Base-by-base conservation (phyloP, 2,113 vertebrate genomes). In the Abramis brama region DNA sequence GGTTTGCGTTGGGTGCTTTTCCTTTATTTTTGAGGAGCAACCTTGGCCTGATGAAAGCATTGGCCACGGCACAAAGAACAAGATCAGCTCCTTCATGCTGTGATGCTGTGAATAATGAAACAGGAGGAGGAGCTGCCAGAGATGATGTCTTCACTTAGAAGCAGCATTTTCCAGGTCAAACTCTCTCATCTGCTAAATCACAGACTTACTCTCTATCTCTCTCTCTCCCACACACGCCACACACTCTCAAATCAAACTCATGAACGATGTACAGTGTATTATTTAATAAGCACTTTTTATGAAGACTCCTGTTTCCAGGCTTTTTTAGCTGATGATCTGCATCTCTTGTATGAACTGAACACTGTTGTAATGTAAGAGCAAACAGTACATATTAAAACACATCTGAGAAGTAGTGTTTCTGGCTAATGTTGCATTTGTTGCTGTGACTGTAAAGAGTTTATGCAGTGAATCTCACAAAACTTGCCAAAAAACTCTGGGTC, bases 381-480 rank as follows among this genome's bases (percentile, higher is more conserved):
- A 83, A 90, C 91, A 93, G 86, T 93, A 93, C 91, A 92, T 93
- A 95, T 89, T 93, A 94, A 95, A 93, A 93, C 91, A 89, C 57
- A 86, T 90, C 86, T 85, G 13, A 70, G 64, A 79, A 86, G 21
- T 64, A 17, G 50, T 45, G 50, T 50, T 79, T 30, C 33, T 83
- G 73, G 47, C 9, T 87, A 52, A 76, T 25, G 55, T 45, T 76
- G 43, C 23, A 57, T 71, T 39, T 77, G 43, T 79, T 25, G 33
- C 79, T 45, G 55, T 45, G 8, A 66, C 19, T 62, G 15, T 30
- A 1, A 9, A 10, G 43, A 10, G 11, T n/a, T 52, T 13, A 8
- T 27, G 1, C 23, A 39, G 55, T 43, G 36, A 79, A 30, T 76
- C 30, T 70, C 66, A 36, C 66, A 70, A 70, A 36, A 68, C 5